Conservation (phyloP, 2,797 vertebrate species). For the Tragelaphus eurycerus region DNA sequence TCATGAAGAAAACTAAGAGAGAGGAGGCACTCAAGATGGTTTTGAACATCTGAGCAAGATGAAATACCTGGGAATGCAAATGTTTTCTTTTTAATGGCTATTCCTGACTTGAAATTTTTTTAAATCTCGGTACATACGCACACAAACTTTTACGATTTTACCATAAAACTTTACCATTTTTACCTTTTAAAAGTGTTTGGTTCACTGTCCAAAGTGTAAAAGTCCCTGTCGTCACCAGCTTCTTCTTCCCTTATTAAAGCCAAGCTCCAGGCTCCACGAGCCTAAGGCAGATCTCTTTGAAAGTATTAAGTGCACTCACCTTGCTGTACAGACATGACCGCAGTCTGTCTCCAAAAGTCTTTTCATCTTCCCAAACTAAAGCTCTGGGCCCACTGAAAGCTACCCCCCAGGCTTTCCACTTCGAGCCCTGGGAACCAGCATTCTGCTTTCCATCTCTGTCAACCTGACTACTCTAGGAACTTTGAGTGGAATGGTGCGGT, state of each 20-base stretch:
- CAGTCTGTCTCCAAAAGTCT: fast-evolving
- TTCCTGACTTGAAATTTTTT: not conserved
- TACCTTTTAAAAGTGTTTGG: not conserved
- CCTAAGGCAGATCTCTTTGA: not conserved
- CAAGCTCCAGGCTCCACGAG: too few species aligned
- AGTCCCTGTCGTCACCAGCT: not conserved
- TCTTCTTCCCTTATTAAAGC: not conserved
- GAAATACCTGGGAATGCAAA: not conserved
- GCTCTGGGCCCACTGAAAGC: too few species aligned
- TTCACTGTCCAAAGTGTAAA: too few species aligned
- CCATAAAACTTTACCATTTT: not conserved
- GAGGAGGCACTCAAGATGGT: fast-evolving
- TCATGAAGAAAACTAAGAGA: not conserved
- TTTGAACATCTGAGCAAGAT: fast-evolving
- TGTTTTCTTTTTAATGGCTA: not conserved
- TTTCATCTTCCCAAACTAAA: not conserved
- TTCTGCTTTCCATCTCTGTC: not conserved
- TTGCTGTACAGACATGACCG: fast-evolving
- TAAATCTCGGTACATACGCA: fast-evolving
- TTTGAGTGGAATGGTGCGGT: fast-evolving
- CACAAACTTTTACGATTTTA: too few species aligned
- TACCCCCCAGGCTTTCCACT: fast-evolving
- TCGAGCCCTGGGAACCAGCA: not conserved
- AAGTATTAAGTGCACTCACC: fast-evolving
- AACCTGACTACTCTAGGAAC: fast-evolving